Base-by-base conservation (phyloP, 2,888 invertebrate species). In the Lithodes maja region DNA sequence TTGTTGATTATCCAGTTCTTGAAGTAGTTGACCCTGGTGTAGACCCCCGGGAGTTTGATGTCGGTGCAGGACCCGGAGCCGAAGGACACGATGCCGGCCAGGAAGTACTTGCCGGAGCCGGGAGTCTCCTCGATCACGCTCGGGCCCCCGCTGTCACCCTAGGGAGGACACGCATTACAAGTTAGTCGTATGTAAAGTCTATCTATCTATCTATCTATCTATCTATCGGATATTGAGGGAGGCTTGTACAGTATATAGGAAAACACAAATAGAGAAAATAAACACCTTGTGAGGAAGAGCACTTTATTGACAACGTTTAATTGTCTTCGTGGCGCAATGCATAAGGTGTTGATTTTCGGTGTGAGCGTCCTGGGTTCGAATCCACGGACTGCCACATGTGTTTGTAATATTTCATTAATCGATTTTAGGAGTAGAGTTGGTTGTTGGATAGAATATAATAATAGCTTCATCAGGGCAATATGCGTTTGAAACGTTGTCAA, bases 11-110 rank as follows among this genome's bases (percentile, higher is more conserved):
- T 93, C 94, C 94, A 94, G 87, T 93, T 93, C 12, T 93, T 75
- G 89, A 93, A 94, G 85, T 93, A 93, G 17, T 93, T 92, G 3
- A 94, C 93, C 81, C 93, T 90, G 1, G 94, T 94, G 91, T 94
- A 94, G 2, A 94, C 93, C 87, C 94, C 94, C 2, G 94, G 94
- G 92, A 93, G 93, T 15, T 93, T 93, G 2, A 93, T 93, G 68
- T 93, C 92, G n/a, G 93, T 92, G 3, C 93, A 93, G 89, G 93
- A 93, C 2, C 94, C 94, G 2, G 94, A 94, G 61, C 94, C 94
- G 91, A 94, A 94, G 90, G 93, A 94, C 54, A 94, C 94, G 15
- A 94, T 92, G 54, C 94, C 94, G 2, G 93, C 92, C n/a, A 94
- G 89, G 12, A 92, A 92, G 78, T 93, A 92, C 9, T 80, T 92